Evolutionary conservation across 2,797 vertebrate genomes (phyloP), one percentile per base, ranked within the genome.

Genomic region (Cyclura pinguis): DNA sequence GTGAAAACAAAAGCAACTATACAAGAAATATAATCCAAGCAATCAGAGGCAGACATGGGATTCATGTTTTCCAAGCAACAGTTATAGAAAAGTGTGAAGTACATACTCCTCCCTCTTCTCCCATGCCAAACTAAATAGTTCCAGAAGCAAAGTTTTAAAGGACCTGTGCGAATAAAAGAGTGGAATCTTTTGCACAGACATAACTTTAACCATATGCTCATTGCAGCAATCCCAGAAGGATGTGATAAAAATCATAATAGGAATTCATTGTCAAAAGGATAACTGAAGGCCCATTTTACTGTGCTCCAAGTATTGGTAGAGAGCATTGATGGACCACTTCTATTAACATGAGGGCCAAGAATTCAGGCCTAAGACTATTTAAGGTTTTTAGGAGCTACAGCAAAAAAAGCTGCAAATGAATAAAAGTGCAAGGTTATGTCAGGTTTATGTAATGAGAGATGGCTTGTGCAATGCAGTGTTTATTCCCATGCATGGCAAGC

Each of bases 1-100:
- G 94, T 94, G 94, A 96, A 94, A 95, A 92, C 91, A 83, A 88
- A 92, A 93, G 93, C 94, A 92, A 93, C 93, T 96, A 96, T 93
- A 96, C 87, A 93, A 93, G 93, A 96, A 92, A 92, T 85, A 42
- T 2, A 64, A 77, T 89, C 76, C 38, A 38, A 92, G 85, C 55
- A 93, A 14, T 92, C 89, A 20, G 0, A 93, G 87, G 29, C 88
- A 78, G 38, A 84, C 64, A 84, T 20, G 20, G 78, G 84, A 88
- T 64, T 76, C 55, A 38, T 78, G 64, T 52, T 83, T 89, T 78
- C 52, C 32, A 78, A 77, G 87, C 57, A 82, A 69, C 1, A 0
- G 42, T 0, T 73, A 77, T 27, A 80, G n/a, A 77, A 78, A 82
- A 50, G 52, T 73, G 57, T 69, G 77, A 81, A 81, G 20, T 90